Base-by-base conservation (phyloP, 2,113 vertebrate species). In the Trematomus loennbergii region DNA sequence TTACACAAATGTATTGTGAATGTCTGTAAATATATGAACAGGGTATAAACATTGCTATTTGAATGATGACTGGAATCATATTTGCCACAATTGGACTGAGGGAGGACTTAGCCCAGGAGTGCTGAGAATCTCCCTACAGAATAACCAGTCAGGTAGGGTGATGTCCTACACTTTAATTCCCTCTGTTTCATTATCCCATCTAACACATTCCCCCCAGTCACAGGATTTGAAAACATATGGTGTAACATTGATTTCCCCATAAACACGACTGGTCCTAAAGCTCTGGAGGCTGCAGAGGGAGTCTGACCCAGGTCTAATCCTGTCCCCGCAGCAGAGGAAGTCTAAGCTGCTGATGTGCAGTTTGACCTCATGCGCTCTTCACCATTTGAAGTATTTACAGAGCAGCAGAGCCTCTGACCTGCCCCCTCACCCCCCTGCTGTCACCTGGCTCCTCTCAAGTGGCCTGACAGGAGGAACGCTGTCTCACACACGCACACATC, bases 391-490 rank as follows among this genome's bases (percentile, higher is more conserved):
- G 81, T 85, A 92, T 93, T 93, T 90, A 84, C 84, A 91, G 87
- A 83, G 64, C 81, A 49, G 69, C 77, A 29, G 60, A 86, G 85
- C 88, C 88, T 69, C 69, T 87, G 86, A 85, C 88, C 90, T 67
- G 46, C 82, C 58, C 67, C 67, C 82, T 52, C 7, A 17, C 61
- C 64, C 82, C 40, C 60, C 62, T 7, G 66, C 57, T 36, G 53
- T 89, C 91, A 93, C 90, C 93, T 92, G 91, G 89, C 83, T 90
- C 89, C 80, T 49, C 70, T 93, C 92, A 90, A 75, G 73, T 25
- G 9, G 70, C 62, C 78, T 87, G 86, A 90, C 90, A 87, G 72
- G 57, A 79, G 83, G 78, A 92, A 79, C 72, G 20, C 61, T 79
- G 61, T 87, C 90, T 77, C 61, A 54, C 86, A 84, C 85, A 57